Evolutionary conservation across 2,797 vertebrate genomes (phyloP).

Genomic region (Sebastiscus albofasciatus): DNA sequence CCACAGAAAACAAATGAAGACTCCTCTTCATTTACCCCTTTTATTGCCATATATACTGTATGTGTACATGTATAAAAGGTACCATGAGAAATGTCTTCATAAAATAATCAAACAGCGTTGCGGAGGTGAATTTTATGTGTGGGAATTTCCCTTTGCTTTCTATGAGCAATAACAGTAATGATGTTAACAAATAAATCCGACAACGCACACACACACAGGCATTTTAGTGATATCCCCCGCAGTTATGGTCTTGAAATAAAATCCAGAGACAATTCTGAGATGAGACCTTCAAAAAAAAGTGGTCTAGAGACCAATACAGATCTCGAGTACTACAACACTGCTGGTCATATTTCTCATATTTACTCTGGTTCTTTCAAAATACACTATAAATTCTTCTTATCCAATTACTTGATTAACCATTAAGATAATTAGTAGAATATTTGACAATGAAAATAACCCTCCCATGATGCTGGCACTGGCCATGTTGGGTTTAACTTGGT

Average conservation of each 20-base stretch:
- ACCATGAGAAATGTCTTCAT: background rate
- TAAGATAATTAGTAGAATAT: background rate
- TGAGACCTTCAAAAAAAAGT: no score
- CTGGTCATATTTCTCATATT: background rate
- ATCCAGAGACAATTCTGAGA: no score
- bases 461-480: background rate
- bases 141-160: background rate
- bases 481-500: background rate
- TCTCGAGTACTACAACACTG: no score
- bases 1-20: background rate
- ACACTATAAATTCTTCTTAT: background rate
- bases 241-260: background rate
- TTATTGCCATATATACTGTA: background rate
- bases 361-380: background rate
- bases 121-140: background rate
- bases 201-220: background rate
- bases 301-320: no score
- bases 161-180: background rate
- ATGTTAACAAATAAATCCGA: background rate
- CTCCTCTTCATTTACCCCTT: background rate
- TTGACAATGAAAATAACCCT: background rate
- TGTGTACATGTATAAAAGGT: no score
- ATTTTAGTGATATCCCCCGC: no score
- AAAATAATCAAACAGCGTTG: background rate
- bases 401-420: background rate